Evolutionary conservation across 2,888 invertebrate species (phyloP).

Genomic region (Tyria jacobaeae): DNA sequence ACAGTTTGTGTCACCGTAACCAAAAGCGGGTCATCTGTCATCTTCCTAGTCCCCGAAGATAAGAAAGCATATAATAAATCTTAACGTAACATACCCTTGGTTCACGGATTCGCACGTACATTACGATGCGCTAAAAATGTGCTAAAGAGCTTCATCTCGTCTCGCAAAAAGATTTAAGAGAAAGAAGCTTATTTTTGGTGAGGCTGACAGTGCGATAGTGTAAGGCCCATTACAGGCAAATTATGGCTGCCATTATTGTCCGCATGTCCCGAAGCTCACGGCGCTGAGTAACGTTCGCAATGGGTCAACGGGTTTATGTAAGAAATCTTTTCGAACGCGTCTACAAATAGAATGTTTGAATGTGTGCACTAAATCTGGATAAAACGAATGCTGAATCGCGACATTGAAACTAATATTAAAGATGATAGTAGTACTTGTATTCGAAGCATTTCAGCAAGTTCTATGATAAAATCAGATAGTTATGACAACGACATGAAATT

Average conservation of each 20-base stretch:
- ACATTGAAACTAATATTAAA: constrained; percentile 10
- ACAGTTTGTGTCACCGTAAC: not conserved
- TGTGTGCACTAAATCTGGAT: constrained; percentile 34
- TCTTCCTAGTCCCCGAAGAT: constrained; percentile 15
- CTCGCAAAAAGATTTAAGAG: constrained; percentile 67
- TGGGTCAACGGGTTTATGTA: constrained; percentile 81
- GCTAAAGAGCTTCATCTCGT: constrained; percentile 64
- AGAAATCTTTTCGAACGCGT: constrained; percentile 66
- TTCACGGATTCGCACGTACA: constrained; percentile 44
- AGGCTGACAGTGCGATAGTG: constrained; percentile 84
- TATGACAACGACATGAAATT: not conserved
- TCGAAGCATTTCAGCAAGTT: too few relatives aligned
- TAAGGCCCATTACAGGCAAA: constrained; percentile 84
- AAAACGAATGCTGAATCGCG: constrained; percentile 26
- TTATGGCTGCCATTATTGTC: constrained; percentile 83
- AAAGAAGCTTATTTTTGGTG: constrained; percentile 82
- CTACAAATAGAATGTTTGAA: constrained; percentile 41
- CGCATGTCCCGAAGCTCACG: constrained; percentile 77
- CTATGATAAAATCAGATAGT: not conserved
- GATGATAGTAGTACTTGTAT: not conserved
- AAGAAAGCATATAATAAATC: constrained; percentile 42
- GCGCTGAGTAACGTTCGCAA: constrained; percentile 75
- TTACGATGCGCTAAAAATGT: constrained; percentile 50
- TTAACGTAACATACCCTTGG: constrained; percentile 19
- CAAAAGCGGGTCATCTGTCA: not conserved